A percentile compares a stretch with the other conserved stretches of the same genome.
Conservation (phyloP, 92 coral and sea anemone genomes). For the Porites lobata region DNA sequence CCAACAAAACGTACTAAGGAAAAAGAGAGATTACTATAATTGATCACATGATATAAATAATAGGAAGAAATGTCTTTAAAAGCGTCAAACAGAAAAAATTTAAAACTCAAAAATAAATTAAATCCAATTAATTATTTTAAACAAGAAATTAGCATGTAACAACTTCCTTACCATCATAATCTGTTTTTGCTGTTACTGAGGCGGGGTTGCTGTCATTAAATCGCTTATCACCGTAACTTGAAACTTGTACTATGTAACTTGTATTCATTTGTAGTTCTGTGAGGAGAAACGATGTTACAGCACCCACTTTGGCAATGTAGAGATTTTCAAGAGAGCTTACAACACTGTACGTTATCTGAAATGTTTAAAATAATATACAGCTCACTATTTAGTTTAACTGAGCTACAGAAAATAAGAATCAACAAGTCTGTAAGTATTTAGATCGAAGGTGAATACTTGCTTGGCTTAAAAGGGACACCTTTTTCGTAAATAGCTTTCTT, state of each 20-base stretch:
- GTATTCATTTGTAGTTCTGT: constrained; percentile 59
- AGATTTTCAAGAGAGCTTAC: constrained; percentile 30
- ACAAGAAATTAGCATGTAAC: background rate
- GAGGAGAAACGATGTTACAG: constrained; percentile 60
- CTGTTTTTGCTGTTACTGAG: constrained; percentile 63
- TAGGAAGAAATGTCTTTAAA: too few relatives aligned
- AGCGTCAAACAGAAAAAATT: too few relatives aligned
- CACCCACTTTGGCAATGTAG: constrained; percentile 56
- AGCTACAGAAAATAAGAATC: background rate
- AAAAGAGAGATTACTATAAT: too few relatives aligned
- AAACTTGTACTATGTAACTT: constrained; percentile 62
- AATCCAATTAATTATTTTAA: background rate
- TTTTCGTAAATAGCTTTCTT: too few relatives aligned
- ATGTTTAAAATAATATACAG: background rate
- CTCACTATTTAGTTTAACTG: background rate
- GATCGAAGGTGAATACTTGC: background rate
- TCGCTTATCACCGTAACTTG: constrained; percentile 63
- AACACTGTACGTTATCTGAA: constrained; percentile 71
- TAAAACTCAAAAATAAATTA: too few relatives aligned
- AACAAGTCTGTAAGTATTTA: too few relatives aligned
- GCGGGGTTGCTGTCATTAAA: constrained; percentile 69
- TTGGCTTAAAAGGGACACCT: too few relatives aligned
- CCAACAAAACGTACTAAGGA: background rate
- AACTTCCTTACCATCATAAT: constrained; percentile 68
- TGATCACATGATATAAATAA: too few relatives aligned